Conservation (phyloP, 2,797 vertebrate genomes). For the Chelmon rostratus region DNA sequence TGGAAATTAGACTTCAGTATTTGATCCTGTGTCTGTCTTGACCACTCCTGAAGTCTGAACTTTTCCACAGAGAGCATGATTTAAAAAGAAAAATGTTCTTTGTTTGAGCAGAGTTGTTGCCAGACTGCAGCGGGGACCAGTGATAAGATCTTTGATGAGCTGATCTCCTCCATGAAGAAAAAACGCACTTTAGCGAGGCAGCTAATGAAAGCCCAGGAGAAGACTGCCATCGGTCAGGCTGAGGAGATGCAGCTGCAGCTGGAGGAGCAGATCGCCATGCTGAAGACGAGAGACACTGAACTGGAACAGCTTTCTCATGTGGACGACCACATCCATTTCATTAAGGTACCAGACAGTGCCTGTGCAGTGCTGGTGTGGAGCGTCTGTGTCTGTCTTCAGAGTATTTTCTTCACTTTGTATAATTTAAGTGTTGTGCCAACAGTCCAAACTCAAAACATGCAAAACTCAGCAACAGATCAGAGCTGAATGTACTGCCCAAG, state of each 20-base stretch:
- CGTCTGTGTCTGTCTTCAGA: too few species aligned
- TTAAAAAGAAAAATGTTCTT: not conserved
- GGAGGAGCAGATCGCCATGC: slow-evolving; percentile 22
- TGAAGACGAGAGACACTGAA: not conserved
- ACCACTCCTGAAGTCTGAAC: too few species aligned
- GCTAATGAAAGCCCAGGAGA: slow-evolving; percentile 3
- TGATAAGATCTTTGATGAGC: not conserved
- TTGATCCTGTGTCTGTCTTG: not conserved
- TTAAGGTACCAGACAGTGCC: slow-evolving; percentile 16
- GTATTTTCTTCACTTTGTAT: too few species aligned
- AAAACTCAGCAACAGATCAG: too few species aligned
- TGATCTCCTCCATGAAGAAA: slow-evolving; percentile 11
- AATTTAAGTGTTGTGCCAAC: too few species aligned
- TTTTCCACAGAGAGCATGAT: too few species aligned
- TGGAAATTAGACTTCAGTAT: not conserved
- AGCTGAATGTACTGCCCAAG: too few species aligned
- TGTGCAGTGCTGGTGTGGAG: too few species aligned
- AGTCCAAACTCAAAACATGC: too few species aligned
- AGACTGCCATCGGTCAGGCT: not conserved
- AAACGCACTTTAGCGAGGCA: rapidly evolving
- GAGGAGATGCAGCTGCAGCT: slow-evolving; percentile 33
- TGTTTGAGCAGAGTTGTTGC: not conserved
- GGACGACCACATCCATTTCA: slow-evolving; percentile 38
- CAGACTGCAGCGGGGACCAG: not conserved
- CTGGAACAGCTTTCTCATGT: slow-evolving; percentile 25